Conservation (phyloP, 1,140 invertebrate genomes). For the Reticulitermes speratus region DNA sequence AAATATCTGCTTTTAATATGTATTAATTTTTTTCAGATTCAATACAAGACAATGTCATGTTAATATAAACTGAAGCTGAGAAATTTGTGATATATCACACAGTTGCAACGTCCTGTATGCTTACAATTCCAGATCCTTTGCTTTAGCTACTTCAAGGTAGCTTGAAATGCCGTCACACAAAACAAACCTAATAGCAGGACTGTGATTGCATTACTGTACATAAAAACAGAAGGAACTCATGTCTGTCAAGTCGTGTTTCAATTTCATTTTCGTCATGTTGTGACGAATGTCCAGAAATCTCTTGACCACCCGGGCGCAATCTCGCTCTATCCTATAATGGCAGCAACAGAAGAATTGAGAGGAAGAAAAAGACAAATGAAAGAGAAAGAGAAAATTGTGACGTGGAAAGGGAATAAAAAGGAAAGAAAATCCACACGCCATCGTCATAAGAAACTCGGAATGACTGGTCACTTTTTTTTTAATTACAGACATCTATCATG, state of each 20-base stretch:
- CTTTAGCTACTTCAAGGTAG: not conserved
- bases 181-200: not conserved
- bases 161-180: not conserved
- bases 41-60: no score
- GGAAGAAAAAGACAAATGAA: not conserved
- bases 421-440: not conserved
- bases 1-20: no score
- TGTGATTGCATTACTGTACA: not conserved
- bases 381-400: constrained; percentile 18
- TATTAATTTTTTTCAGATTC: no score
- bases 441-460: constrained; percentile 15
- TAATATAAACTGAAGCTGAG: no score
- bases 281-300: not conserved
- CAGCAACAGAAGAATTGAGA: not conserved
- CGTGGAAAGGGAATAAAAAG: not conserved
- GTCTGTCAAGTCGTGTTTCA: constrained; percentile 2
- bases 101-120: no score
- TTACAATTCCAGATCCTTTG: no score
- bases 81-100: no score
- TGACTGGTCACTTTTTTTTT: constrained; percentile 31
- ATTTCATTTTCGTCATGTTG: constrained; percentile 18
- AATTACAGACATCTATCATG: constrained; percentile 32
- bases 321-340: not conserved
- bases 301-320: not conserved
- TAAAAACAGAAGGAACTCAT: not conserved